Evolutionary conservation across 2,888 invertebrate species (phyloP), one percentile per base, ranked within the genome.

Genomic region (Bugulina stolonifera): DNA sequence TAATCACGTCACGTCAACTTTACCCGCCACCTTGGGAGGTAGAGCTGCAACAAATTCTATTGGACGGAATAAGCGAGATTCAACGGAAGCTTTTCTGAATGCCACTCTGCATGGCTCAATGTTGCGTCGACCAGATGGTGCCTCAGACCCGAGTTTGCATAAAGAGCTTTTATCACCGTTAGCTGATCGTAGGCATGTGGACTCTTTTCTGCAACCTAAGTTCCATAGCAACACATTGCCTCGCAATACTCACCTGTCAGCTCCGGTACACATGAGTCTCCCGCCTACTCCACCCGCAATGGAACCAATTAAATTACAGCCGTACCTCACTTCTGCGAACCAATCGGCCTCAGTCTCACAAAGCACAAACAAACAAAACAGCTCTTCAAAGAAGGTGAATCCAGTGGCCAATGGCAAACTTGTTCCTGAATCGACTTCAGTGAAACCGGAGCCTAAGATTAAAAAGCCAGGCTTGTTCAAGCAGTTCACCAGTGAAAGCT

Each of bases 111-210:
- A 64, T 5, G 64, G 64, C 22, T 14, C 64, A 27, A 25, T 70
- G 70, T 29, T 70, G 52, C n/a, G 70, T 14, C 34, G 43, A 29
- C 70, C 70, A 3, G 70, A 70, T 25, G 70, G 70, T 18, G 70
- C 70, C 23, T 70, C 70, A 25, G 54, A 70, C 52, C 70, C 70
- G 5, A 64, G 64, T 34, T 10, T 64, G 2, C 64, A 64, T 32
- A 64, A 64, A 64, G 64, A 64, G 27, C 64, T 64, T 27, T 10
- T 64, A 32, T 64, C 64, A 25, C 64, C 64, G 14, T n/a, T 5
- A 5, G 27, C 32, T 14, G 64, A 64, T 14, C 10, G 32, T 25
- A 64, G 14, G n/a, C 10, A 64, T 32, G 22, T 32, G 3, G 64
- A 3, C 2, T 14, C 32, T 3, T 5, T 3, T 27, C 27, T 32